Evolutionary conservation across 2,888 invertebrate genomes (phyloP).

Genomic region (Phyto melanocephala): DNA sequence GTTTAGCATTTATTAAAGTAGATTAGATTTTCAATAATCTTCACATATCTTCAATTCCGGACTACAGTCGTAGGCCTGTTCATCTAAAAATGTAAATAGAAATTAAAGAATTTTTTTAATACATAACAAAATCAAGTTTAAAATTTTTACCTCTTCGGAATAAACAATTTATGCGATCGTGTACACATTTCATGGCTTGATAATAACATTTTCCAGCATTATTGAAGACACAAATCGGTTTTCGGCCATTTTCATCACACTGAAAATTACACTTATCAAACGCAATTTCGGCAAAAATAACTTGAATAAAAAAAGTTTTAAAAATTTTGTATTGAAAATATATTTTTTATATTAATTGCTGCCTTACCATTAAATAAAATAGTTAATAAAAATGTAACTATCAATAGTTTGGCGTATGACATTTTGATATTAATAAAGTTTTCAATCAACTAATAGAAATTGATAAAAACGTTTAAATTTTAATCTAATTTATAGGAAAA

Average conservation of each 20-base stretch:
- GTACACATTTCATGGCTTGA: no score
- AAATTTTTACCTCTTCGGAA: no score
- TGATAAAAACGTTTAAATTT: neutral
- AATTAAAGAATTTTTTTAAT: no score
- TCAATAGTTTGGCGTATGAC: neutral
- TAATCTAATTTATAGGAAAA: neutral
- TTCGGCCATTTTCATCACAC: neutral
- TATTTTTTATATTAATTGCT: neutral
- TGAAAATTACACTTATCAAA: neutral
- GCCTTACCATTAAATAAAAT: slow-evolving; percentile 24
- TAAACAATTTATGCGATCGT: no score
- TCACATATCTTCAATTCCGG: no score
- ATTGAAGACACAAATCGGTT: slow-evolving; percentile 24
- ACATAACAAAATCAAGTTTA: no score
- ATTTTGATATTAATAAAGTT: slow-evolving; percentile 22
- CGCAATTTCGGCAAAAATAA: neutral
- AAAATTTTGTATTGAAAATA: no score
- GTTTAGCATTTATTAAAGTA: no score
- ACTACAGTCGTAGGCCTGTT: no score
- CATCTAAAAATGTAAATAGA: no score
- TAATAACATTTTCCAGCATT: neutral
- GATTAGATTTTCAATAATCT: no score
- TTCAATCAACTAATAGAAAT: slow-evolving; percentile 7
- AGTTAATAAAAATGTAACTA: neutral
- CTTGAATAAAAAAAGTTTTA: no score